phyloP scores from a whole-genome alignment of 2,113 vertebrate species.

The Lasiurus borealis region DNA sequence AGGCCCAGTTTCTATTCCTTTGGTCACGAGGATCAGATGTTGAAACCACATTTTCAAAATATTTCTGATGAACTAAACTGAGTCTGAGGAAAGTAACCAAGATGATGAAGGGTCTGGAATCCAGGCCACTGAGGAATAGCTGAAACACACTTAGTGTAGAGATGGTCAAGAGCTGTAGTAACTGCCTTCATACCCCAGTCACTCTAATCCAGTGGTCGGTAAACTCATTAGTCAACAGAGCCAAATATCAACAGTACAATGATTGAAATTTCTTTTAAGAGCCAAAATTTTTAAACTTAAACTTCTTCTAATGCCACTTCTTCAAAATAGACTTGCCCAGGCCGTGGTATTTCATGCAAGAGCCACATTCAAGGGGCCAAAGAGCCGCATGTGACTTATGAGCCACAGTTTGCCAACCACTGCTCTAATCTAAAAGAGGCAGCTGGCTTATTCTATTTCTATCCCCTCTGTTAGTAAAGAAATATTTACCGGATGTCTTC shows the following conservation, averaged over 20 bases:
- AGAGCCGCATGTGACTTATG: no score
- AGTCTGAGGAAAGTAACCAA: background rate
- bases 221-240: no score
- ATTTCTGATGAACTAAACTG: background rate
- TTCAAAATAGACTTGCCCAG: no score
- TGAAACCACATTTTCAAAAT: conserved; percentile 2
- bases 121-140: background rate
- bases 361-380: no score
- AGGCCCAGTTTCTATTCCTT: background rate
- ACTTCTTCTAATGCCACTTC: no score
- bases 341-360: no score
- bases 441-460: background rate
- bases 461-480: background rate
- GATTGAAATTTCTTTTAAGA: no score
- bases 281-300: no score
- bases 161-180: background rate
- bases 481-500: background rate
- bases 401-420: no score
- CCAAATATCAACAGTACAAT: no score
- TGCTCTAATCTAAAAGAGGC: background rate
- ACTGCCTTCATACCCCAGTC: background rate
- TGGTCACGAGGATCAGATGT: background rate
- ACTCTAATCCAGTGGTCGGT: background rate
- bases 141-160: background rate
- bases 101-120: background rate